Evolutionary conservation across 2,113 vertebrate genomes (phyloP).

Genomic region (Otolemur garnettii): DNA sequence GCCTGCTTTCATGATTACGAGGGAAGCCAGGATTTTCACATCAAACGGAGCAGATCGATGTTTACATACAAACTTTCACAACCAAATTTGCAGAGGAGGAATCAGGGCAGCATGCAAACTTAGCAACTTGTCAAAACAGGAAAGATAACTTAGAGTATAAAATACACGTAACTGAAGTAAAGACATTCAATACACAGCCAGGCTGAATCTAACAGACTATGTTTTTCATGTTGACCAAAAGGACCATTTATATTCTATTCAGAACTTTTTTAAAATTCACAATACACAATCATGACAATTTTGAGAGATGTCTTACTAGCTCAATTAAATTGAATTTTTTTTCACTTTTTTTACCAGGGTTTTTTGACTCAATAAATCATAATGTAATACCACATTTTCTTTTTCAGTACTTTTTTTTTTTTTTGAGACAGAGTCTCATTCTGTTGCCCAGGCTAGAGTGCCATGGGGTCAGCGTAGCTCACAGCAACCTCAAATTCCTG

Average conservation of each 20-base stretch:
- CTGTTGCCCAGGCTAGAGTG: no score
- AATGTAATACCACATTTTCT: slow-evolving; percentile 29
- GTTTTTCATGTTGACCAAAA: background rate
- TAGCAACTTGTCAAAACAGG: slow-evolving; percentile 42
- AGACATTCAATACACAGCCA: background rate
- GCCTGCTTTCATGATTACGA: background rate
- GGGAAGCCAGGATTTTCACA: background rate
- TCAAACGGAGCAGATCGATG: slow-evolving; percentile 4
- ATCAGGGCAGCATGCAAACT: background rate
- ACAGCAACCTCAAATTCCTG: no score
- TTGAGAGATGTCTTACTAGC: slow-evolving; percentile 6
- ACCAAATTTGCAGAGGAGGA: slow-evolving; percentile 25
- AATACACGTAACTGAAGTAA: background rate
- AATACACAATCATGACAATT: background rate
- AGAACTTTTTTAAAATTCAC: background rate
- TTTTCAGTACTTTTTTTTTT: background rate
- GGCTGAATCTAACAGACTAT: background rate
- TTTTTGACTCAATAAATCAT: slow-evolving; percentile 46
- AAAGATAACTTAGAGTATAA: background rate
- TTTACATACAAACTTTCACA: slow-evolving; percentile 33
- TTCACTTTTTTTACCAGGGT: slow-evolving; percentile 28
- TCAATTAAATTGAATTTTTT: background rate
- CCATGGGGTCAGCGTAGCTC: no score
- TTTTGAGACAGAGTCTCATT: no score
- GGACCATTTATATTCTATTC: background rate